Evolutionary conservation across 1,140 invertebrate genomes (phyloP).

Genomic region (Dendrolimus punctatus): DNA sequence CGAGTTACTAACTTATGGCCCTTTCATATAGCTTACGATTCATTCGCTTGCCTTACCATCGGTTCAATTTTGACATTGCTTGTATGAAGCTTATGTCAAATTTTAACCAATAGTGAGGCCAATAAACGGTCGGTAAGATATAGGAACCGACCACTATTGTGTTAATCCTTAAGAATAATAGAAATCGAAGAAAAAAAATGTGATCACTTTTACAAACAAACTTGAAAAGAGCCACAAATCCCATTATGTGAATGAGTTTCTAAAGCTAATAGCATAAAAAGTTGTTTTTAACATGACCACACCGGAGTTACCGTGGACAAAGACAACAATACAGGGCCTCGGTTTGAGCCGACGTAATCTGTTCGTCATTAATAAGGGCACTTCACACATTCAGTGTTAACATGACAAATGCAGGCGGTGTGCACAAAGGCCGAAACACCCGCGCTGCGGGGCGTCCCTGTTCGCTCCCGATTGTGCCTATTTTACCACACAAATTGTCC

Average conservation of each 20-base stretch:
- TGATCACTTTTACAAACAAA: conserved; percentile 1
- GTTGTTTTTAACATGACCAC: conserved; percentile 24
- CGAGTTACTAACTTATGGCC: no score
- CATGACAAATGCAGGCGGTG: conserved; percentile 57
- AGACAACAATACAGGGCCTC: conserved; percentile 32
- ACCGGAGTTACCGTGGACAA: conserved; percentile 29
- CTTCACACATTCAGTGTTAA: conserved; percentile 64
- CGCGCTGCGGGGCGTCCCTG: conserved; percentile 40
- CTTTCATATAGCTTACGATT: no score
- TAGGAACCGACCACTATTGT: no score
- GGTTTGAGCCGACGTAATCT: conserved; percentile 47
- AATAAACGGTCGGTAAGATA: no score
- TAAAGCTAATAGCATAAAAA: conserved; percentile 50
- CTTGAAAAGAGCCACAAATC: conserved; percentile 13
- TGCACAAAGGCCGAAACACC: conserved; percentile 23
- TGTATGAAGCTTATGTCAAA: no score
- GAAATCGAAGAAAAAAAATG: neutral
- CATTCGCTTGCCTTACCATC: no score
- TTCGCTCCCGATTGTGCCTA: conserved; percentile 30
- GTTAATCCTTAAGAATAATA: no score
- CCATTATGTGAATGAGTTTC: conserved; percentile 18
- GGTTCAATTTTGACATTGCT: no score
- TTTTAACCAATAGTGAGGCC: no score
- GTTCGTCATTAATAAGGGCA: conserved; percentile 60
- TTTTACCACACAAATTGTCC: conserved; percentile 29